Percentiles rank a stretch among this genome's conserved stretches.
phyloP scores from a whole-genome alignment of 2,797 vertebrate genomes.

The Podarcis siculus region DNA sequence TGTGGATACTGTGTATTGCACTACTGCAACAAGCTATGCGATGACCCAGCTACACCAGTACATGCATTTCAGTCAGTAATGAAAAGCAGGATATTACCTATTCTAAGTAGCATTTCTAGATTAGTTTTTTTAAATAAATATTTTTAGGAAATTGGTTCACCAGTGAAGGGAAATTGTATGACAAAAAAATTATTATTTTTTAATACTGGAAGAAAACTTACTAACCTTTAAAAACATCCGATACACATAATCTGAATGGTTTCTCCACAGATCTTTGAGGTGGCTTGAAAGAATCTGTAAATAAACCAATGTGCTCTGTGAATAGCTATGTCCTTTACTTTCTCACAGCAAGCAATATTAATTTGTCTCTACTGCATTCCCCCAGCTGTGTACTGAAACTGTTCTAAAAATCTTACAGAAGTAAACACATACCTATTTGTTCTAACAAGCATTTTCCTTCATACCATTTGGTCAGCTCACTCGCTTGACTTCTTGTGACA shows the following conservation, averaged over 20 bases:
- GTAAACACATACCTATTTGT: conserved; percentile 88
- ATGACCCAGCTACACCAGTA: background rate
- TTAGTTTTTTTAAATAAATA: too few species aligned
- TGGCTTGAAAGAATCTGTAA: conserved; percentile 91
- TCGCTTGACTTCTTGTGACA: conserved; percentile 81
- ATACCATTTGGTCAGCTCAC: conserved; percentile 91
- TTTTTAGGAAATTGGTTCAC: background rate
- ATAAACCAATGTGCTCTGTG: conserved; percentile 28
- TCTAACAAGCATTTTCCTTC: conserved; percentile 91
- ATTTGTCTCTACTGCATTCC: background rate
- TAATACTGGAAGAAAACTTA: conserved; percentile 1
- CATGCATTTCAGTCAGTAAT: too few species aligned
- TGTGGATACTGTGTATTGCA: background rate
- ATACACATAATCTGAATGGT: conserved; percentile 93
- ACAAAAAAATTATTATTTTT: background rate
- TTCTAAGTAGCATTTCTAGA: too few species aligned
- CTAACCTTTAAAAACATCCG: conserved; percentile 98
- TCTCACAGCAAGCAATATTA: background rate
- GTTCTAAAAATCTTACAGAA: conserved; percentile 24
- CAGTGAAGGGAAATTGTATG: background rate
- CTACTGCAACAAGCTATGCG: background rate
- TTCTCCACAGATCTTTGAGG: conserved; percentile 94
- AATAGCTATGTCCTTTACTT: background rate
- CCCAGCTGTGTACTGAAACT: background rate
- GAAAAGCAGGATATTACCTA: too few species aligned